Evolutionary conservation across 2,888 invertebrate species (phyloP).

Genomic region (Deladenus siricidicola): DNA sequence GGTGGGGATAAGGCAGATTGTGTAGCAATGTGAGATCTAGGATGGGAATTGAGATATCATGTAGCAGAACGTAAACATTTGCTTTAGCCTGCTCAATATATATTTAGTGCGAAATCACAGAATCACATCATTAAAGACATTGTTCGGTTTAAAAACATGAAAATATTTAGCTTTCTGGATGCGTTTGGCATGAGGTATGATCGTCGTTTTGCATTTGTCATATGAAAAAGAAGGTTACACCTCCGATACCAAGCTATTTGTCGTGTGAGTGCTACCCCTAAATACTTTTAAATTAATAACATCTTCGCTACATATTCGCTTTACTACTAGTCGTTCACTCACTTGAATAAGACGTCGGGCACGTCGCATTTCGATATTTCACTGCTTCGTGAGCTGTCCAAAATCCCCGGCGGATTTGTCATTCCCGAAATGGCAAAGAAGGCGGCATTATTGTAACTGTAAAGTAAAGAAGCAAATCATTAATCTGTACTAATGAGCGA

Average conservation of each 20-base stretch:
- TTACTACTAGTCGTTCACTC: not conserved
- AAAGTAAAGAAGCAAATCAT: conserved; percentile 19
- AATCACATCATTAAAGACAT: too few species aligned
- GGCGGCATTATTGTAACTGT: conserved; percentile 52
- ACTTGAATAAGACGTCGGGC: conserved; percentile 35
- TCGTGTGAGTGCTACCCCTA: conserved; percentile 29
- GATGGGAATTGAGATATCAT: too few species aligned
- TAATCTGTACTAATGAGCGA: too few species aligned
- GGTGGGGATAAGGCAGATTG: too few species aligned
- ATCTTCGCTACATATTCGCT: not conserved
- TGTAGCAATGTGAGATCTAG: too few species aligned
- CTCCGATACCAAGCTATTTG: conserved; percentile 35
- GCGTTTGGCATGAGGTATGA: too few species aligned
- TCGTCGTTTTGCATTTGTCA: too few species aligned
- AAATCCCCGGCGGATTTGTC: conserved; percentile 3
- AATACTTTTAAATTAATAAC: conserved; percentile 2
- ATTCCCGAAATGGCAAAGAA: conserved; percentile 45
- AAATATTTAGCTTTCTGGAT: too few species aligned
- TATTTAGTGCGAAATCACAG: too few species aligned
- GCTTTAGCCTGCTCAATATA: too few species aligned
- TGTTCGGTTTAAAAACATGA: too few species aligned
- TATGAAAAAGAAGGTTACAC: conserved; percentile 17
- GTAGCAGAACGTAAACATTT: too few species aligned
- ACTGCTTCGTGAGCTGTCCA: conserved; percentile 40
- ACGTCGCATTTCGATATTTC: conserved; percentile 46